Evolutionary conservation across 2,797 vertebrate species (phyloP).

Genomic region (Pitangus sulphuratus): DNA sequence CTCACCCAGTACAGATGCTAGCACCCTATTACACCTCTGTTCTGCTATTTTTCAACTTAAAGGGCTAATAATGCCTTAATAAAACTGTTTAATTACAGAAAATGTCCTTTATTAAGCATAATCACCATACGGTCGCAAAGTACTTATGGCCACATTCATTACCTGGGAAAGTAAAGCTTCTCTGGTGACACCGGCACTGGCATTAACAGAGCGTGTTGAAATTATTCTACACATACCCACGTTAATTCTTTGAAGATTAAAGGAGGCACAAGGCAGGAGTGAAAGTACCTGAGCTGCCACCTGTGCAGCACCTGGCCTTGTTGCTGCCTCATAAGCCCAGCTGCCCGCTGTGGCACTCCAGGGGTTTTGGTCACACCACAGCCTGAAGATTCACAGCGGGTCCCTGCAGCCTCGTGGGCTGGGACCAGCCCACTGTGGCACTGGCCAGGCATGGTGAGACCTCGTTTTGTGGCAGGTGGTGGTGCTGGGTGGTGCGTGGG

Average conservation of each 20-base stretch:
- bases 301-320: accelerated
- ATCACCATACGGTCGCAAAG: constrained; percentile 27
- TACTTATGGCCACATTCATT: constrained; percentile 20
- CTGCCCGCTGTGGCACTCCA: accelerated
- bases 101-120: constrained; percentile 40
- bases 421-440: accelerated
- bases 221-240: accelerated
- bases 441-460: accelerated
- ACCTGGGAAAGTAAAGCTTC: not conserved
- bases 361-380: accelerated
- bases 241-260: not conserved
- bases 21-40: constrained; percentile 22
- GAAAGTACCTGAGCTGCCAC: not conserved
- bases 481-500: not conserved
- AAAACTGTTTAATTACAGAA: constrained; percentile 55
- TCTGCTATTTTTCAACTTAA: constrained; percentile 55
- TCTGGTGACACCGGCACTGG: not conserved
- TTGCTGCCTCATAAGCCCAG: not conserved
- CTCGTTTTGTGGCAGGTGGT: accelerated
- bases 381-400: not conserved
- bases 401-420: accelerated
- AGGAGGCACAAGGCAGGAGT: accelerated
- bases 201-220: not conserved
- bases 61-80: constrained; percentile 60
- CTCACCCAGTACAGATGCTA: not conserved